A percentile compares a stretch with the other conserved stretches of the same genome.
Conservation (phyloP, 1,140 invertebrate species). For the Drosophila trapezifrons region DNA sequence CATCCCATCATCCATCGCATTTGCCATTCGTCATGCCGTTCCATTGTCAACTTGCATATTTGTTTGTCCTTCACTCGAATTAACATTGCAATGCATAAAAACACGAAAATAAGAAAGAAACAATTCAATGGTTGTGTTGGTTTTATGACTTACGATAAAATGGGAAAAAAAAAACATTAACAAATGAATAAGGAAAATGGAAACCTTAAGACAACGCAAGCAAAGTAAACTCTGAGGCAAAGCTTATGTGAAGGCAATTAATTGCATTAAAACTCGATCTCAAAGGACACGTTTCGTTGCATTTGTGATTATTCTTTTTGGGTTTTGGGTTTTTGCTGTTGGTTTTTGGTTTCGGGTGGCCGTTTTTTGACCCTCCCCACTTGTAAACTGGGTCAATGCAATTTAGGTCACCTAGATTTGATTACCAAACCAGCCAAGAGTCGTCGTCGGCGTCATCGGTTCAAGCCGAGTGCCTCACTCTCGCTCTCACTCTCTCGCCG, state of each 20-base stretch:
- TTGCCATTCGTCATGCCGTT: constrained; percentile 42
- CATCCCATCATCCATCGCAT: constrained; percentile 6
- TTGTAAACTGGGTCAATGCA: constrained; percentile 54
- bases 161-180: constrained; percentile 4
- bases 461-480: constrained; percentile 41
- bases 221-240: no score
- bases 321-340: neutral
- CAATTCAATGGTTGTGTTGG: constrained; percentile 36
- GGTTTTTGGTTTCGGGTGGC: constrained; percentile 10
- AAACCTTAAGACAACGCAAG: neutral
- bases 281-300: constrained; percentile 53
- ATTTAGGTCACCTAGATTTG: constrained; percentile 66
- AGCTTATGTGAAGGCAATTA: neutral
- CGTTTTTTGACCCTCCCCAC: constrained; percentile 11
- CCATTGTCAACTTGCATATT: constrained; percentile 41
- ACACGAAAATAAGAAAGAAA: constrained; percentile 17
- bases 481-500: constrained; percentile 18
- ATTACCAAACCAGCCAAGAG: constrained; percentile 61
- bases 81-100: constrained; percentile 41
- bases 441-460: constrained; percentile 42
- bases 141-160: constrained; percentile 35
- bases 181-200: neutral
- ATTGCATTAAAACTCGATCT: constrained; percentile 39
- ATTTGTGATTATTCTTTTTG: constrained; percentile 7
- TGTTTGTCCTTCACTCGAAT: constrained; percentile 51